Evolutionary conservation across 2,113 vertebrate genomes (phyloP), one percentile per base, ranked within the genome.

Genomic region (Pholis gunnellus): DNA sequence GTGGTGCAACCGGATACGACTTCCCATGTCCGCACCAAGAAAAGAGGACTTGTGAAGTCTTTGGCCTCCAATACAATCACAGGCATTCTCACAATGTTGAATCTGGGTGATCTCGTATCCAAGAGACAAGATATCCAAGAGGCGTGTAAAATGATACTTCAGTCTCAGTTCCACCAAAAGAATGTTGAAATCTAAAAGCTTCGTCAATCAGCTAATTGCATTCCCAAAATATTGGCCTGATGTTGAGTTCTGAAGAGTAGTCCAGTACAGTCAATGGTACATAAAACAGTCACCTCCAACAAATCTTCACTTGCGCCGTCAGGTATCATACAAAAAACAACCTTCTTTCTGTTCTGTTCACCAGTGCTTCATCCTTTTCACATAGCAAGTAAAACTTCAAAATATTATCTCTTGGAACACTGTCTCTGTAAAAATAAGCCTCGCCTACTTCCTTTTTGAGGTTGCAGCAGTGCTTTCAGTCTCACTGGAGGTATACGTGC

Each of bases 21-120:
- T 52, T 93, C 92, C 71, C 72, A 91, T 14, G 93, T 92, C 6
- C 94, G 91, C 38, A 93, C 83, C 65, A 92, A 22, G 3, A 94
- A 95, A 10, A 95, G 87, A 0, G 95, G 93, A 48, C 90, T 95
- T 72, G 89, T 89, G 61, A 96, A 93, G 77, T 94, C 93, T 68
- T 46, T 87, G 36, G 90, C 83, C 65, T 95, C 95, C 5, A 95
- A 89, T 10, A 95, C 92, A 13, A 94, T 94, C 77, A 94, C 94
- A 82, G 95, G 94, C 95, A 96, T 96, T 36, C 68, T 84, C 73
- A 46, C 78, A 40, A 17, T 6, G 42, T 56, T 54, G 17, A 64
- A 71, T 40, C n/a, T 18, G 15, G 38, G 27, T 13, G 13, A 69
- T 69, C 40, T 29, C 50, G 57, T 17, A 71, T 79, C 75, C 70